A percentile compares a stretch with the other conserved stretches of the same genome.
Conservation (phyloP, 2,113 vertebrate genomes). For the Vidua macroura region DNA sequence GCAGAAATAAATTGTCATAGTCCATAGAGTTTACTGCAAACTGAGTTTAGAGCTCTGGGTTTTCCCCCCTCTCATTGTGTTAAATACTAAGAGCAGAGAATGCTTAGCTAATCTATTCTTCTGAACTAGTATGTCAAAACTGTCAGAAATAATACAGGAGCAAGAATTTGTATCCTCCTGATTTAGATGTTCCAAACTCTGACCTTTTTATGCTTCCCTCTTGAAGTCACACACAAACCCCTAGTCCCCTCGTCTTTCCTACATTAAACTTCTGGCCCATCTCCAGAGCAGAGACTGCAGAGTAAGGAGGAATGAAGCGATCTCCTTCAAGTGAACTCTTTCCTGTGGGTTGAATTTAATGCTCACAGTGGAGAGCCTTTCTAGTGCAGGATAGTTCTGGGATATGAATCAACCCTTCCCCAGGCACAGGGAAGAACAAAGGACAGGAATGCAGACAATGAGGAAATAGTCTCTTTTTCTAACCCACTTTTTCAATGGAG, state of each 20-base stretch:
- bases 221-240: not conserved
- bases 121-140: not conserved
- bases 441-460: not conserved
- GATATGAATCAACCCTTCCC: not conserved
- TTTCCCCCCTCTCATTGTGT: not conserved
- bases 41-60: not conserved
- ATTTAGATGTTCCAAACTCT: not conserved
- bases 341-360: not conserved
- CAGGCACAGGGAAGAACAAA: not conserved
- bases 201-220: not conserved
- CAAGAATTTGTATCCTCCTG: not conserved
- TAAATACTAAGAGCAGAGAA: not conserved
- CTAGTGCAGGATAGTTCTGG: not conserved
- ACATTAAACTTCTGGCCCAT: not conserved
- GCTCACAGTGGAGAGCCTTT: not conserved
- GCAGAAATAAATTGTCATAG: not conserved
- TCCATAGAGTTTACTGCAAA: not conserved
- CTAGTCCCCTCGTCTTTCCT: not conserved
- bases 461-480: not conserved
- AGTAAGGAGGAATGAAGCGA: not conserved
- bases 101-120: not conserved
- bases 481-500: not conserved
- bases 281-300: not conserved
- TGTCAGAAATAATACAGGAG: not conserved
- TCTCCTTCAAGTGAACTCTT: not conserved